phyloP scores from a whole-genome alignment of 2,888 invertebrate species.

The Yponomeuta cagnagella region DNA sequence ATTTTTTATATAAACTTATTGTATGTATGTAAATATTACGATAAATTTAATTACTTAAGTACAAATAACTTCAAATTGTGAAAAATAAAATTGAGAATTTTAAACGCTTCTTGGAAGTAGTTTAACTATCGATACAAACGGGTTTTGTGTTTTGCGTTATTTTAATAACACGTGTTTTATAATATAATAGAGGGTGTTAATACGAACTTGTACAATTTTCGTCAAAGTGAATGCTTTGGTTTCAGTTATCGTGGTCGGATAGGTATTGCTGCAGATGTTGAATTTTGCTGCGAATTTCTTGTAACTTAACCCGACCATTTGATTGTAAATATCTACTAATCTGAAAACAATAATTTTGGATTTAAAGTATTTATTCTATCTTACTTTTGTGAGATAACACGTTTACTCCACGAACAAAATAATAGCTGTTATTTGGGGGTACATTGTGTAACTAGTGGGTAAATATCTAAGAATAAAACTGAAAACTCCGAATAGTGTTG shows the following conservation, averaged over 20 bases:
- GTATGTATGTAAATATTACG: too few species aligned
- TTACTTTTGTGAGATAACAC: too few species aligned
- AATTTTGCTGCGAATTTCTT: slow-evolving; percentile 74
- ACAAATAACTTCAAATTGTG: neutral
- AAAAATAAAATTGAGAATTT: neutral
- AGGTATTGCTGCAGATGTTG: slow-evolving; percentile 84
- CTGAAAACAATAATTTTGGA: slow-evolving; percentile 51
- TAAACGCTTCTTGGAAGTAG: too few species aligned
- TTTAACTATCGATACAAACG: too few species aligned
- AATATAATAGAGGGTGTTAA: neutral
- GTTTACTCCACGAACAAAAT: too few species aligned
- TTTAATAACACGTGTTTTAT: too few species aligned
- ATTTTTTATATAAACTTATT: too few species aligned
- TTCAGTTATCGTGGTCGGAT: slow-evolving; percentile 81
- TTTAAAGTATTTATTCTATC: neutral
- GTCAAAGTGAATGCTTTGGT: slow-evolving; percentile 83
- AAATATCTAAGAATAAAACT: too few species aligned
- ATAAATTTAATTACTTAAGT: too few species aligned
- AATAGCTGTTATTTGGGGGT: neutral
- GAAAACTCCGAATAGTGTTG: too few species aligned
- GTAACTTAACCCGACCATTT: slow-evolving; percentile 75
- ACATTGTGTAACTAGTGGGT: neutral
- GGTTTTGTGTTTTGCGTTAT: too few species aligned
- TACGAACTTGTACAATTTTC: slow-evolving; percentile 81
- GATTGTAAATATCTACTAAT: slow-evolving; percentile 78